A percentile compares a stretch with the other conserved stretches of the same genome.
phyloP scores from a whole-genome alignment of 2,113 vertebrate species.

The Eretmochelys imbricata region DNA sequence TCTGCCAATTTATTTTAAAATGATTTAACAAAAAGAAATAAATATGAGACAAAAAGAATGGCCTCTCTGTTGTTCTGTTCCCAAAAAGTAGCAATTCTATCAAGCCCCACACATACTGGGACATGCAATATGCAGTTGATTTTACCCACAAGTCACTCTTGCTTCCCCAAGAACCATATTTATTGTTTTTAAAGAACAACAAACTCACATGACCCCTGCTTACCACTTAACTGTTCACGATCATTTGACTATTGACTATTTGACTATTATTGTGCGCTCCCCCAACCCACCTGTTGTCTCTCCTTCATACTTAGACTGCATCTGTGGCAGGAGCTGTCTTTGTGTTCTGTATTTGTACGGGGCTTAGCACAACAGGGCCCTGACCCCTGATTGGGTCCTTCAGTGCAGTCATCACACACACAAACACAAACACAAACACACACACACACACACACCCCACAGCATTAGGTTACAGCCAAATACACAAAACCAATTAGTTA shows the following conservation, averaged over 20 bases:
- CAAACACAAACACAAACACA: background rate
- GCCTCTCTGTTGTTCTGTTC: rapidly evolving
- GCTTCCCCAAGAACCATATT: background rate
- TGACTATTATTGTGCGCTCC: background rate
- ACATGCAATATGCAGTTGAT: too few species aligned
- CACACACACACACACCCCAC: background rate
- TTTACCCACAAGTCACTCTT: background rate
- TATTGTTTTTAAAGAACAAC: background rate
- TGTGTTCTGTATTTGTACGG: background rate
- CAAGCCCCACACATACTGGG: rapidly evolving
- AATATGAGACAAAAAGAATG: background rate
- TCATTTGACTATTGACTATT: too few species aligned
- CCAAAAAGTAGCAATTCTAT: rapidly evolving
- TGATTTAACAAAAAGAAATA: background rate
- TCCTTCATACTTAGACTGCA: background rate
- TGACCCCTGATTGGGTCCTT: background rate
- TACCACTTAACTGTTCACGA: background rate
- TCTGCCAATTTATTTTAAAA: background rate
- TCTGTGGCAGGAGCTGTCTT: background rate
- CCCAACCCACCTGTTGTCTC: background rate
- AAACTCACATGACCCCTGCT: background rate
- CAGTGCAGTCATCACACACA: background rate
- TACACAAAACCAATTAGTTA: background rate
- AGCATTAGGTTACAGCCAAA: background rate
- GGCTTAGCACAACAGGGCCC: background rate